Percentiles rank a stretch among this genome's conserved stretches.
Conservation (phyloP, 2,113 vertebrate species). For the Indicator maculatus region DNA sequence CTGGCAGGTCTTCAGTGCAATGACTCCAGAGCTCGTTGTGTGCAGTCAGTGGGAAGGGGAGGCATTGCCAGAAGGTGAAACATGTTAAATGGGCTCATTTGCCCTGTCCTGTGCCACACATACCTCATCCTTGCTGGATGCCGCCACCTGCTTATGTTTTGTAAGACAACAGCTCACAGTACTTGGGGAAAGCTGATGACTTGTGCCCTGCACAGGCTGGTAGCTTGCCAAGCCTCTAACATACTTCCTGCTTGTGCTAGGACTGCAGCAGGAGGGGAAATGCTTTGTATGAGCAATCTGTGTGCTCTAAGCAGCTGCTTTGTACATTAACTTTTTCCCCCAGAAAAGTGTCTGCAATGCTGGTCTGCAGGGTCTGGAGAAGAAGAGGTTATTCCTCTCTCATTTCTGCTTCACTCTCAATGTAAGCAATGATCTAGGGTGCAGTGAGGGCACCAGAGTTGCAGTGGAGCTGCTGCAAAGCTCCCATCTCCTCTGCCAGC, state of each 20-base stretch:
- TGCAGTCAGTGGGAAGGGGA: neutral
- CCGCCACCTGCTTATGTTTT: rapidly evolving
- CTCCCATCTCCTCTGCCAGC: neutral
- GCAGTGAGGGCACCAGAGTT: neutral
- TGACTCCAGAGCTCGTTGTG: neutral
- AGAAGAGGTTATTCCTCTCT: neutral
- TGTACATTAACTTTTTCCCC: neutral
- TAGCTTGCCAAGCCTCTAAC: neutral
- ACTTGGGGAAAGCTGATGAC: neutral
- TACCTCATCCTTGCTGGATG: neutral
- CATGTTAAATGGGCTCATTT: neutral
- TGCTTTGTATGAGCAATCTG: neutral
- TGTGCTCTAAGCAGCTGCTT: neutral
- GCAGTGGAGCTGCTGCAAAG: neutral
- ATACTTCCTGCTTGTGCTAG: rapidly evolving
- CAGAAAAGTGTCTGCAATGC: neutral
- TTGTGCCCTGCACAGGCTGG: neutral
- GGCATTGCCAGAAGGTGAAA: neutral
- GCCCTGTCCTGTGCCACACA: rapidly evolving
- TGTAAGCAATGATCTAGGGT: rapidly evolving
- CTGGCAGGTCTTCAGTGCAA: neutral
- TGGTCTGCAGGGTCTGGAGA: neutral
- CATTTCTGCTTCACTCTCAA: neutral
- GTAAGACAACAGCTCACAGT: neutral
- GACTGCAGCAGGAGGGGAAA: neutral